Evolutionary conservation across 2,888 invertebrate species (phyloP).

Genomic region (Aporophyla lueneburgensis): DNA sequence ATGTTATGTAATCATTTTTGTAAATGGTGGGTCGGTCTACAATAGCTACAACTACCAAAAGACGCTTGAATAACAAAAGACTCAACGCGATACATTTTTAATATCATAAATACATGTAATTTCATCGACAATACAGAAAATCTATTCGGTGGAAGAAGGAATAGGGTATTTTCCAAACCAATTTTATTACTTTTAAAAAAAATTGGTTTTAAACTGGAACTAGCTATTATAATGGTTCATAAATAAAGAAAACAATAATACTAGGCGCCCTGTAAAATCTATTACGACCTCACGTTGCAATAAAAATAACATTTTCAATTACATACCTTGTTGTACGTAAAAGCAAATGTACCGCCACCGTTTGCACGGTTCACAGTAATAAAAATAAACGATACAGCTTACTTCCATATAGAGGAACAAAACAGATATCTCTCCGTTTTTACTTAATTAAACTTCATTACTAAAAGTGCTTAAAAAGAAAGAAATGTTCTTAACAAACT

Average conservation of each 20-base stretch:
- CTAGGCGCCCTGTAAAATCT: neutral
- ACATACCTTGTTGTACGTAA: slow-evolving; percentile 8
- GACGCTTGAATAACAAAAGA: neutral
- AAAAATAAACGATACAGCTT: slow-evolving; percentile 53
- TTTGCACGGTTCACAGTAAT: slow-evolving; percentile 44
- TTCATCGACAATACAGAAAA: neutral
- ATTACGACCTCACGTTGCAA: slow-evolving; percentile 8
- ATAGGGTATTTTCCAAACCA: neutral
- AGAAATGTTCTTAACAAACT: slow-evolving; percentile 36
- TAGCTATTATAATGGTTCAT: neutral
- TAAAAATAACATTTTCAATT: slow-evolving; percentile 33
- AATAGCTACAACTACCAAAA: neutral
- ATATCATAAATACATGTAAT: neutral
- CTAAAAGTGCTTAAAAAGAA: slow-evolving; percentile 53
- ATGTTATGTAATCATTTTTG: neutral
- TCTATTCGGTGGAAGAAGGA: neutral
- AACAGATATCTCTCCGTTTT: slow-evolving; percentile 49
- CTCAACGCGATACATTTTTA: neutral
- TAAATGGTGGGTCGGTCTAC: neutral
- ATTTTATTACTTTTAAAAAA: slow-evolving; percentile 13
- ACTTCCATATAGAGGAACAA: slow-evolving; percentile 38
- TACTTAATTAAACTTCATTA: slow-evolving; percentile 56
- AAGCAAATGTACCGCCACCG: slow-evolving; percentile 24
- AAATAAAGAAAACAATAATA: slow-evolving; percentile 36
- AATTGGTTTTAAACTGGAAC: slow-evolving; percentile 14